Conservation (phyloP, 2,113 vertebrate species). For the Lepus americanus region DNA sequence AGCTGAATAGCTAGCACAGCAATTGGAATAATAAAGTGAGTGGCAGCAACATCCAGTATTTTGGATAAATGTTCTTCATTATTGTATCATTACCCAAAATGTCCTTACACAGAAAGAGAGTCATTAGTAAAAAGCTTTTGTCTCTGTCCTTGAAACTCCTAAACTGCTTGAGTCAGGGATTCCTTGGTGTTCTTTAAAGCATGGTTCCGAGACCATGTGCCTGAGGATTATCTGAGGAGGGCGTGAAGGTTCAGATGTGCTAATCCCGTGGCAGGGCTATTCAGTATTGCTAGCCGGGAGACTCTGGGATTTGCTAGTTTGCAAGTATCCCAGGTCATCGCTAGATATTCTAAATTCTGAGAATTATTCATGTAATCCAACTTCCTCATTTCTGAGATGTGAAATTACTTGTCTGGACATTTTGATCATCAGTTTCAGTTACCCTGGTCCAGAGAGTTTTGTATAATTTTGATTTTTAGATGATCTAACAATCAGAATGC, state of each 20-base stretch:
- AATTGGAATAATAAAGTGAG: conserved; percentile 38
- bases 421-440: conserved; percentile 1
- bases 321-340: not conserved
- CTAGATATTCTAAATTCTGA: not conserved
- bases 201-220: not conserved
- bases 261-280: not conserved
- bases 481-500: not conserved
- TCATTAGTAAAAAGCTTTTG: conserved; percentile 40
- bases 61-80: conserved; percentile 53
- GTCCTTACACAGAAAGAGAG: conserved; percentile 71
- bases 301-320: not conserved
- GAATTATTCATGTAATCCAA: not conserved
- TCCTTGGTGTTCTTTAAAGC: not conserved
- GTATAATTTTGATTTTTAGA: conserved; percentile 17
- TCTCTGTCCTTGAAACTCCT: conserved; percentile 65
- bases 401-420: conserved; percentile 47
- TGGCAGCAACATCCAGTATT: conserved; percentile 46
- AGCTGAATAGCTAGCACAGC: not conserved
- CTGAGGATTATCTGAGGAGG: not conserved
- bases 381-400: not conserved
- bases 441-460: not conserved
- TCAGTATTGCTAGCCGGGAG: not conserved
- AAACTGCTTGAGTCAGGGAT: not conserved
- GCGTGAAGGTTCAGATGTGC: conserved; percentile 27
- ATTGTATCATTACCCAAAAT: conserved; percentile 34